Base-by-base conservation (phyloP, 2,888 invertebrate species). In the Petrolisthes manimaculis region DNA sequence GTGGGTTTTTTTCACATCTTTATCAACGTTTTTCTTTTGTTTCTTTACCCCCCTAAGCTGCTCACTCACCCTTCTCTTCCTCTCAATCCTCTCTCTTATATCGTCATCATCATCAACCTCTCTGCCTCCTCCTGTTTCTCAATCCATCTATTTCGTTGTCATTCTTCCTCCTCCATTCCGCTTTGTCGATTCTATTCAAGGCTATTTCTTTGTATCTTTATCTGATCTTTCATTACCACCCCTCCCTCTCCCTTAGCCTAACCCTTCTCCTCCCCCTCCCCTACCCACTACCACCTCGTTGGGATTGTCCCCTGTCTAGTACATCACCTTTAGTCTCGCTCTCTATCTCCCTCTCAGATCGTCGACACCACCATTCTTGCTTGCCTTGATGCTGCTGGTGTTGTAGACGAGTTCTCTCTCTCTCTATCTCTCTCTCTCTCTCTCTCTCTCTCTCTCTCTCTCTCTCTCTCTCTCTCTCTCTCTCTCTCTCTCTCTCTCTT, bases 401-500 rank as follows among this genome's bases (percentile, higher is more conserved):
- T 5, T 71, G 24, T 12, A 71, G 69, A n/a, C 18, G 71, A 8
- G 5, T 21, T 37, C 24, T 37, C 37, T 37, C 51, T 14, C 77
- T 37, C 37, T 8, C 77, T n/a, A 0, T n/a, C 51, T 37, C 77
- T 37, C 77, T 37, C 77, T 80, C 80, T 80, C 55, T 80, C 55
- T 80, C 80, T 80, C 55, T 80, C 55, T 80, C 79, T 79, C 54
- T 79, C 53, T 79, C 54, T 54, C 18, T 79, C 79, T 79, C 54
- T 54, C 54, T 79, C 54, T 54, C 54, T 79, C 5, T 54, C 54
- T 54, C 54, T 5, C 54, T 79, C 54, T 54, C 79, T 79, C 79
- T 79, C 79, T 79, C 54, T 79, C 79, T 79, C 54, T 79, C 79
- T 79, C 54, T 79, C 79, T 79, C 54, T 79, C 79, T 79, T 61